phyloP scores from a whole-genome alignment of 1,140 invertebrate species.

The Drosophila funebris region DNA sequence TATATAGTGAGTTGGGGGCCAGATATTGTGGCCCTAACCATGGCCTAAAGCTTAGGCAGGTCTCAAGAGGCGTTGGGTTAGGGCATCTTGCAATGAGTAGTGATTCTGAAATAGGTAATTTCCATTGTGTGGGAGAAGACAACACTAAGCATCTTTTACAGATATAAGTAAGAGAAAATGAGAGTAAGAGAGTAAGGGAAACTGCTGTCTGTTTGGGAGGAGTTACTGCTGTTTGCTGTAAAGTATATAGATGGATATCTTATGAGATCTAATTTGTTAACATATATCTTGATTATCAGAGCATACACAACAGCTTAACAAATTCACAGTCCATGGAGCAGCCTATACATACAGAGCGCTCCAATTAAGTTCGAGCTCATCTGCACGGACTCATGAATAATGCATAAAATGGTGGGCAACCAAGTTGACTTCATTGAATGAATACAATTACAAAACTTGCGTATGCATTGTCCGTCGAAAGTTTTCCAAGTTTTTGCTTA shows the following conservation, averaged over 20 bases:
- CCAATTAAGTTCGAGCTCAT: constrained; percentile 17
- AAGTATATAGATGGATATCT: neutral
- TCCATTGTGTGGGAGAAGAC: too few species aligned
- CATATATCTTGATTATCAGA: constrained; percentile 23
- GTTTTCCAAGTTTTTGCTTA: constrained; percentile 73
- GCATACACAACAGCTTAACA: constrained; percentile 19
- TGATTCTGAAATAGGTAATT: too few species aligned
- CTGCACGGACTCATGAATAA: constrained; percentile 61
- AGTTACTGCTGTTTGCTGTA: neutral
- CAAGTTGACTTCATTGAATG: constrained; percentile 70
- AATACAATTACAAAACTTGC: constrained; percentile 79
- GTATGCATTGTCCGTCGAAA: constrained; percentile 66
- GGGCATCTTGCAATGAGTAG: too few species aligned
- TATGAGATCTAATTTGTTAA: constrained; percentile 13
- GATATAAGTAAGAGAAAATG: too few species aligned
- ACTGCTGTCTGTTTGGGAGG: too few species aligned
- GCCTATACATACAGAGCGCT: constrained; percentile 19
- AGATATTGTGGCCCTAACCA: neutral
- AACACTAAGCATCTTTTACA: too few species aligned
- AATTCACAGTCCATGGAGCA: constrained; percentile 24
- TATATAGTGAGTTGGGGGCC: neutral
- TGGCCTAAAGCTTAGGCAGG: constrained; percentile 2
- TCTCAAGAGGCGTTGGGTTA: constrained; percentile 14
- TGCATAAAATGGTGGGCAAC: constrained; percentile 53
- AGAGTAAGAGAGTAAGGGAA: too few species aligned